Evolutionary conservation across 2,888 invertebrate genomes (phyloP).

Genomic region (Diloba caeruleocephala): DNA sequence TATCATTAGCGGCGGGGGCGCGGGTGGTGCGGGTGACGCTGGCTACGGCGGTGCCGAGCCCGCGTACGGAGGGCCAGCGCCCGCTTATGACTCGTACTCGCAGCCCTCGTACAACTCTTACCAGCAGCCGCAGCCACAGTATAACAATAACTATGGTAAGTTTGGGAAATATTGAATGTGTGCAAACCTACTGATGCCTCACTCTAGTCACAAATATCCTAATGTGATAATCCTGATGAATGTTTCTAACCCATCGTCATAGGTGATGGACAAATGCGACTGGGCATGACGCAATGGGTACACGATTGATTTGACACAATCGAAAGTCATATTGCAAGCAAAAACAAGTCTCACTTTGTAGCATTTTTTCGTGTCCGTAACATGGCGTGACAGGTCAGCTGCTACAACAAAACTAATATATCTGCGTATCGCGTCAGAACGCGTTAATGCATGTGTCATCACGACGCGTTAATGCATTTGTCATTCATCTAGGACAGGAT

Average conservation of each 20-base stretch:
- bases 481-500: constrained; percentile 17
- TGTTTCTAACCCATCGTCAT: constrained; percentile 13
- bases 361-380: no score
- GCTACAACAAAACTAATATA: no score
- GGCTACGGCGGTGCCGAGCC: constrained; percentile 80
- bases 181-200: constrained; percentile 1
- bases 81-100: constrained; percentile 78
- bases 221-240: neutral
- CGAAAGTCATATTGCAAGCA: neutral
- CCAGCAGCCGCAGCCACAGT: constrained; percentile 78
- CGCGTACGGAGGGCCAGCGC: constrained; percentile 72
- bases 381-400: no score
- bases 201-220: constrained; percentile 26
- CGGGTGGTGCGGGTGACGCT: constrained; percentile 80
- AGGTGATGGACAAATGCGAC: constrained; percentile 7
- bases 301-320: neutral
- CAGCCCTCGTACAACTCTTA: constrained; percentile 80
- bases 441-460: neutral
- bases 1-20: constrained; percentile 53
- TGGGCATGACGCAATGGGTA: neutral
- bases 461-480: neutral
- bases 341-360: no score
- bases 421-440: no score
- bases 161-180: constrained; percentile 51
- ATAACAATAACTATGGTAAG: constrained; percentile 82